Percentiles rank a stretch among this genome's conserved stretches.
phyloP scores from a whole-genome alignment of 2,113 vertebrate genomes.

The Nestor notabilis region DNA sequence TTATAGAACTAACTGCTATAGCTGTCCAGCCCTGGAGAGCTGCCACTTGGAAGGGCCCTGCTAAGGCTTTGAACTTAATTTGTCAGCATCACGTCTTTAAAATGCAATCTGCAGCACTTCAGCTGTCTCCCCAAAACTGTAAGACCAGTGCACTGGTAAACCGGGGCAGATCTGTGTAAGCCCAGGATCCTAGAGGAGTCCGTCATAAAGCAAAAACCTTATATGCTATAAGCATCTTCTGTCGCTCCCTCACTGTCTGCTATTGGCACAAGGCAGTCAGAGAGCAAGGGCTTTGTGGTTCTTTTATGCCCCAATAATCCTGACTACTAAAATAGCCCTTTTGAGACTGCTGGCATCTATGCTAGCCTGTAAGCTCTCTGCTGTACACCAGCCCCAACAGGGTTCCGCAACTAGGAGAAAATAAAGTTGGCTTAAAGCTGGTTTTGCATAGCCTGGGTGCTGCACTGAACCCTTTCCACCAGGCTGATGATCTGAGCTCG shows the following conservation, averaged over 20 bases:
- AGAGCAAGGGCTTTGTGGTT: background rate
- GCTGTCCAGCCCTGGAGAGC: constrained; percentile 16
- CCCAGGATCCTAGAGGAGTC: background rate
- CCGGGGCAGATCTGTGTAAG: rapidly evolving
- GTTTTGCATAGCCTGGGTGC: background rate
- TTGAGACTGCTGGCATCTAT: constrained; percentile 10
- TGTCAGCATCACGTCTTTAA: constrained; percentile 25
- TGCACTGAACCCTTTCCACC: background rate
- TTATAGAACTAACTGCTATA: constrained; percentile 57
- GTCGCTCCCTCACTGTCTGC: background rate
- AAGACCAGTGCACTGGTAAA: background rate
- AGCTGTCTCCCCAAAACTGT: background rate
- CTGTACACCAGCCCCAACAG: background rate
- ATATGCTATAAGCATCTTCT: background rate
- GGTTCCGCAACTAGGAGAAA: background rate
- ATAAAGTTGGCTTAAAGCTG: background rate
- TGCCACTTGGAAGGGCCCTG: constrained; percentile 43
- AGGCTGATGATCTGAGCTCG: background rate
- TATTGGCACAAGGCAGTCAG: background rate
- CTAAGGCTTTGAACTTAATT: constrained; percentile 28
- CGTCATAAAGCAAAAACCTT: background rate
- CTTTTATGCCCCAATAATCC: constrained; percentile 34
- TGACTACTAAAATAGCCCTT: constrained; percentile 9
- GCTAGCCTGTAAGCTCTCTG: background rate
- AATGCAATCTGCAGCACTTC: constrained; percentile 28